Evolutionary conservation across 2,797 vertebrate species (phyloP).

Genomic region (Monodelphis domestica): DNA sequence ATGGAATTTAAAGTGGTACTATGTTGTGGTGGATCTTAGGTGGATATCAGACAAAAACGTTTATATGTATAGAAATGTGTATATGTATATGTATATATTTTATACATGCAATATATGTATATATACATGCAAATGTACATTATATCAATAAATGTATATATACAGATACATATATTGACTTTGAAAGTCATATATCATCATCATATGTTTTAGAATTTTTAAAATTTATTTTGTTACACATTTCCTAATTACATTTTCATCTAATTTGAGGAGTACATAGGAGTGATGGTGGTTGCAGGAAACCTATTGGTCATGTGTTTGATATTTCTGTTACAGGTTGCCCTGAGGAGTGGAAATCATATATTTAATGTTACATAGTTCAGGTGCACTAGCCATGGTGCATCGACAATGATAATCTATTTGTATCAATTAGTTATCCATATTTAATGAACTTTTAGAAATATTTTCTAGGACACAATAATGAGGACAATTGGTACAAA

Average conservation of each 20-base stretch:
- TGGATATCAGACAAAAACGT: no score
- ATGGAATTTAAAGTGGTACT: no score
- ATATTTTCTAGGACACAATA: neutral
- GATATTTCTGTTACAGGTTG: neutral
- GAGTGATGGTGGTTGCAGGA: neutral
- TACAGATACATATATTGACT: neutral
- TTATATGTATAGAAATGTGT: no score
- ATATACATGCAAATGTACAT: no score
- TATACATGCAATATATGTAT: no score
- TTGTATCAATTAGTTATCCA: no score
- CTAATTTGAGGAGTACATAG: neutral
- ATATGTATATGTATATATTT: no score
- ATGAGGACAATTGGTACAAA: neutral
- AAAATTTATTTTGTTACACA: neutral
- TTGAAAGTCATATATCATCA: neutral
- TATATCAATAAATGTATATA: no score
- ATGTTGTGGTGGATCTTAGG: no score
- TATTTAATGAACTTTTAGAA: neutral
- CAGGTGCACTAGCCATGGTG: neutral
- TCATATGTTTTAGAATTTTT: neutral
- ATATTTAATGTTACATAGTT: neutral
- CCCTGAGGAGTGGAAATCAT: neutral
- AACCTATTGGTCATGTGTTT: neutral
- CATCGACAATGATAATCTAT: neutral
- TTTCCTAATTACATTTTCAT: neutral